Base-by-base conservation (phyloP, 2,113 vertebrate genomes). In the Bubo blakistoni region DNA sequence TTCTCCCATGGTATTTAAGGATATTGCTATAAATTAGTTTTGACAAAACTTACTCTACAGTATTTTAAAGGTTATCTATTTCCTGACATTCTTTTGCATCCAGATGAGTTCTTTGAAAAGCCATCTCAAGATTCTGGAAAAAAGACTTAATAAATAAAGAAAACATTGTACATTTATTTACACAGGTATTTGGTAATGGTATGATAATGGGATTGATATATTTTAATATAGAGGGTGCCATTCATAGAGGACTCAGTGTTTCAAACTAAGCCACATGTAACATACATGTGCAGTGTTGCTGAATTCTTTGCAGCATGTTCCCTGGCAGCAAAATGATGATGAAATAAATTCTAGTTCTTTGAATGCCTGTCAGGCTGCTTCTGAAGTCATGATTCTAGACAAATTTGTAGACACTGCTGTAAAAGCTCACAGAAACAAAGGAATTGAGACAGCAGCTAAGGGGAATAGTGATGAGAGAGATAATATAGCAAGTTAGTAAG, bases 311-410 rank as follows among this genome's bases (percentile, higher is more conserved):
- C 52, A 83, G 69, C 51, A 25, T 76, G 26, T 93, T 70, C 73
- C 73, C 66, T 92, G 52, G 82, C 93, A 97, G 93, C 89, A 96
- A 51, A 81, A 52, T 21, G 21, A 82, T 59, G 78, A 62, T 74
- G 71, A 95, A 81, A 85, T 93, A 94, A 91, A 96, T 92, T 59
- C 69, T 42, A 34, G 52, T 49, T 82, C 77, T 87, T n/a, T 54
- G 57, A 81, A 88, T 70, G 95, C 70, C 61, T 86, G 85, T 89
- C 90, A 82, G 18, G 61, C 51, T 80, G 66, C 49, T 89, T 80
- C 94, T 97, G 91, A 93, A 81, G 72, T 82, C 88, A 36, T 3
- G 57, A 90, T 82, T 90, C 49, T 38, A 92, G 88, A 88, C 71
- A 93, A 90, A 80, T 66, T 82, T 11, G 4, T 94, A 78, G 86